These are phyloP conservation scores for Ommatoiulus sabulosus DNA, from an alignment of 2,888 invertebrate genomes.

Conservation along the genomic window DNA sequence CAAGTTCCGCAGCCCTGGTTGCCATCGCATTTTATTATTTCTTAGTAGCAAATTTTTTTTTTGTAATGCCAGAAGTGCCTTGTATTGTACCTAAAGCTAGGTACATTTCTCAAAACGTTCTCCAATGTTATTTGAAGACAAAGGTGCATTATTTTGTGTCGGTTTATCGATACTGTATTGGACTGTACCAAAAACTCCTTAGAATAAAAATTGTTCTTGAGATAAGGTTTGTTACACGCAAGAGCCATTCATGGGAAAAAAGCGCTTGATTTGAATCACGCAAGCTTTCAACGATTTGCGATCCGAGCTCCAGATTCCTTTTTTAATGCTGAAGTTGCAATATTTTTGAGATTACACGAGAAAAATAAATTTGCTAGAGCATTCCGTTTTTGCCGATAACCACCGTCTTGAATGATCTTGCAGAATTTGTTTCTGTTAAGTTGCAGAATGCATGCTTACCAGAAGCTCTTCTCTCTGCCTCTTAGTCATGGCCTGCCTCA, in stretches of 20 bases:
- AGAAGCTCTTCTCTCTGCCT: conserved; percentile 12
- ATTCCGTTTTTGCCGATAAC: too few species aligned
- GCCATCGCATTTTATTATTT: too few species aligned
- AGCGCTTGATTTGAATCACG: too few species aligned
- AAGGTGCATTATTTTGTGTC: background rate
- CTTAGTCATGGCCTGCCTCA: conserved; percentile 41
- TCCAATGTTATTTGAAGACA: background rate
- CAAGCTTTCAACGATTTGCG: too few species aligned
- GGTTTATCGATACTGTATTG: background rate
- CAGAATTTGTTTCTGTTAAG: too few species aligned
- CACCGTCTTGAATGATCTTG: too few species aligned
- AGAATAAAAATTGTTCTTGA: too few species aligned
- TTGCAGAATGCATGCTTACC: background rate
- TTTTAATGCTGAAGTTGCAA: too few species aligned
- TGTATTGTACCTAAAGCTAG: background rate
- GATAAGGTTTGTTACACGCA: too few species aligned
- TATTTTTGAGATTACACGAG: background rate
- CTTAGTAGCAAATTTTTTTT: background rate
- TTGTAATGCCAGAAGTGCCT: background rate
- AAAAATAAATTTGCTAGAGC: background rate
- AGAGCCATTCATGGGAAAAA: too few species aligned
- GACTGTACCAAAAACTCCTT: background rate
- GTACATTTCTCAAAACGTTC: background rate
- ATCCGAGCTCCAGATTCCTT: too few species aligned
- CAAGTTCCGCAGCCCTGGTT: too few species aligned